These are phyloP conservation scores for Centrocercus urophasianus DNA, from an alignment of 2,113 vertebrate species.

Conservation along the genomic window DNA sequence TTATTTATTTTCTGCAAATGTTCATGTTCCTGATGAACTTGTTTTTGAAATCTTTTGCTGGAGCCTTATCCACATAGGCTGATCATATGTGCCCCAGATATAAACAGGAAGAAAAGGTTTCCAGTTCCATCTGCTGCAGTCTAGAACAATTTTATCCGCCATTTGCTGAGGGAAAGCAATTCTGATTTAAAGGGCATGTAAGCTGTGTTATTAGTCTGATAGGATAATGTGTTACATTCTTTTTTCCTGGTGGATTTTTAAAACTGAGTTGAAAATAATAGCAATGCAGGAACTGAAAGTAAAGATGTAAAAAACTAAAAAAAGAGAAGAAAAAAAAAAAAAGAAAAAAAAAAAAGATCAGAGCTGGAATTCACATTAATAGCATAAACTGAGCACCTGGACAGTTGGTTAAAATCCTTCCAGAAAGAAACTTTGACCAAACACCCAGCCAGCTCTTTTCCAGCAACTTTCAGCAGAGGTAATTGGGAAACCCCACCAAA, in stretches of 20 bases:
- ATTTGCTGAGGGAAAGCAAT: not conserved
- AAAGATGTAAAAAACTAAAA: not conserved
- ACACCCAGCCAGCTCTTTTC: not conserved
- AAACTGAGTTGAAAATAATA: not conserved
- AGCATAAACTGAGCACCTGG: not conserved
- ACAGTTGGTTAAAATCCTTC: not conserved
- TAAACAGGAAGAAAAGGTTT: slow-evolving; percentile 17
- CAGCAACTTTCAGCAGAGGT: not conserved
- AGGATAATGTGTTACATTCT: not conserved
- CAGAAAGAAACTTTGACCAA: not conserved
- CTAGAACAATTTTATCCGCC: slow-evolving; percentile 26
- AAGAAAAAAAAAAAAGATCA: not conserved
- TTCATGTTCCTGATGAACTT: not conserved
- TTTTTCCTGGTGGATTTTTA: not conserved
- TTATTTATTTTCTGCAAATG: not conserved
- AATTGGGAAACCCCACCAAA: not conserved
- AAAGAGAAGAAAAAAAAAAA: not conserved
- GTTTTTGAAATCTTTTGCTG: not conserved
- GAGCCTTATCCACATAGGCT: not conserved
- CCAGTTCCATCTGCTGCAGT: slow-evolving; percentile 36
- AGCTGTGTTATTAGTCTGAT: not conserved
- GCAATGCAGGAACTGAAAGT: not conserved
- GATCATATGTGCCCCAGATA: slow-evolving; percentile 19
- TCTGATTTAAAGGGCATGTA: slow-evolving; percentile 37
- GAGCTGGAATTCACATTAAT: not conserved